Evolutionary conservation across 2,888 invertebrate species (phyloP), one percentile per base, ranked within the genome.

Genomic region (Galerucella calmariensis): DNA sequence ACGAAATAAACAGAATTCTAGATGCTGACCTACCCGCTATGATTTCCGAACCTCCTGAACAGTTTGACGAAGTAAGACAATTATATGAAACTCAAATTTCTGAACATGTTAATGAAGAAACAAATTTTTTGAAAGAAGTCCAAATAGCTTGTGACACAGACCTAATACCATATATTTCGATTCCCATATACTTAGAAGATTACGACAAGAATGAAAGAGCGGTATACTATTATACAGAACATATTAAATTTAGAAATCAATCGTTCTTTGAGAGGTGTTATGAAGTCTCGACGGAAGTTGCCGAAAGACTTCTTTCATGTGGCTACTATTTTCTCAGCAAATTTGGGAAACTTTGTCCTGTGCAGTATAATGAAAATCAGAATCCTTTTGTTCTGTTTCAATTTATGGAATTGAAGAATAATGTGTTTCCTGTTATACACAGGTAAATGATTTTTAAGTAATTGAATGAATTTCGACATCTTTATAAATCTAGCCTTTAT

Each of bases 281-380:
- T 81, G 86, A 89, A 46, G 83, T 92, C 2, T 87, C 88, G 69
- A 77, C 86, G 14, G 89, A 90, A 77, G 86, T 89, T 16, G 92
- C 92, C 6, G 91, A 92, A 80, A 86, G 87, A 69, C 85, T 93
- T 61, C 81, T 93, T 53, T 82, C 86, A 2, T 87, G 87, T 76
- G 93, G 93, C 5, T 91, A 90, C 83, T 91, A 87, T 82, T 90
- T 92, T 76, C 83, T 90, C 24, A 93, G 93, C 83, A 89, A 90
- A 79, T 93, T 92, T 84, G 89, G 91, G 27, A 88, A 90, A 71
- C 89, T 90, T 81, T 93, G 93, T 83, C 93, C 93, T 0, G 92
- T 93, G 0, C 90, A 91, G 81, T 86, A 91, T 67, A 88, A 84
- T 81, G 88, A 90, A 80, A 87, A 89, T 75, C 85, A 88, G 56